A percentile compares a stretch with the other conserved stretches of the same genome.
These are phyloP conservation scores for Delia radicum DNA, from an alignment of 1,140 invertebrate species.

Conservation along the genomic window DNA sequence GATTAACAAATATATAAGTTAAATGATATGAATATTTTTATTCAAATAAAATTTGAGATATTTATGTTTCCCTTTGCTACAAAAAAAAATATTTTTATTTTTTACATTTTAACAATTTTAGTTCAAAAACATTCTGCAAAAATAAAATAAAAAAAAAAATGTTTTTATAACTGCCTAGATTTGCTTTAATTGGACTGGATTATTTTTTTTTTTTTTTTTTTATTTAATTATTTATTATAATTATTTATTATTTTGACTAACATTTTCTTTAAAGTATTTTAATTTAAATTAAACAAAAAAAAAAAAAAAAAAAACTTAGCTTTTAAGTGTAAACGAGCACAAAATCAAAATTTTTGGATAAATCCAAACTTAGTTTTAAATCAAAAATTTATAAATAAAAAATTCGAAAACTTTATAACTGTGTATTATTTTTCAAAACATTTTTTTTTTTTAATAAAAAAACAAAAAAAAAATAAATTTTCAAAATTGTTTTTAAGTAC, in stretches of 20 bases:
- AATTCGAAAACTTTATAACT: not conserved
- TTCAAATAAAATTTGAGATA: not conserved
- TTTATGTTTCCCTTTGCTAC: too few species aligned
- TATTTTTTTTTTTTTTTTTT: not conserved
- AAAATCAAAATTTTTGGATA: slow-evolving; percentile 24
- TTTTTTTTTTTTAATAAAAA: not conserved
- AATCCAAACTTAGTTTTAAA: slow-evolving; percentile 9
- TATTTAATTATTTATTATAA: not conserved
- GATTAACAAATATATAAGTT: too few species aligned
- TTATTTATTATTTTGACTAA: too few species aligned
- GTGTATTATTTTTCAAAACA: not conserved
- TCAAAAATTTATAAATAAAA: not conserved
- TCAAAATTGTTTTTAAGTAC: slow-evolving; percentile 2
- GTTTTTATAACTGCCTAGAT: too few species aligned
- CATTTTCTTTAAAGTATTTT: not conserved
- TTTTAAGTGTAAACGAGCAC: slow-evolving; percentile 18
- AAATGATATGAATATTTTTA: not conserved
- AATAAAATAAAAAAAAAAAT: not conserved
- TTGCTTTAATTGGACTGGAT: not conserved
- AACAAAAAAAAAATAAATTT: slow-evolving; percentile 3
- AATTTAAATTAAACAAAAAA: not conserved
- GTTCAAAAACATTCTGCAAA: too few species aligned
- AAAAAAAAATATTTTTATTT: too few species aligned
- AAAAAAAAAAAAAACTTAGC: not conserved
- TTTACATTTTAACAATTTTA: too few species aligned